A percentile compares a stretch with the other conserved stretches of the same genome.
Evolutionary conservation across 2,113 vertebrate genomes (phyloP).

Genomic region (Hydrolagus affinis): DNA sequence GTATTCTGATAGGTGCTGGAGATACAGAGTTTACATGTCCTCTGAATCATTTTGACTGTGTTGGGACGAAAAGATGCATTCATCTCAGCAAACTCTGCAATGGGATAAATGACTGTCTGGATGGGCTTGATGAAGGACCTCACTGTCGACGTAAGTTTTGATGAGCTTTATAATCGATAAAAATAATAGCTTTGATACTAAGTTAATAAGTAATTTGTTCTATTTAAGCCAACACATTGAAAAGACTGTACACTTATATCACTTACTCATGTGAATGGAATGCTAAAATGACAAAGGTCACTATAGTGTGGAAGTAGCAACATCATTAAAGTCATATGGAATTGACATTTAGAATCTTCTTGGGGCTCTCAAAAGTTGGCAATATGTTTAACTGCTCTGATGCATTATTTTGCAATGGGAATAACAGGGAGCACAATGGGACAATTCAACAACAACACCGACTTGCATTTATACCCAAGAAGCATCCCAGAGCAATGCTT

Average conservation of each 20-base stretch:
- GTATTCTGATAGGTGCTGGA: conserved; percentile 60
- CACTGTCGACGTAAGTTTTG: conserved; percentile 79
- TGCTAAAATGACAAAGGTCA: background rate
- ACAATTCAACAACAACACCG: no score
- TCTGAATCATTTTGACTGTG: conserved; percentile 76
- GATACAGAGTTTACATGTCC: conserved; percentile 72
- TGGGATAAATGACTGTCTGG: conserved; percentile 73
- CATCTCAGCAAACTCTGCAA: conserved; percentile 90
- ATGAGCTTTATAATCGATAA: no score
- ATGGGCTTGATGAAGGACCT: conserved; percentile 82
- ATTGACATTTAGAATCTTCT: background rate
- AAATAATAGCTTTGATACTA: background rate
- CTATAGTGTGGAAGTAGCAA: no score
- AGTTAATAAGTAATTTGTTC: background rate
- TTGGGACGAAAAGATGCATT: conserved; percentile 74
- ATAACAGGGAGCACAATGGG: background rate
- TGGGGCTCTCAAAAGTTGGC: background rate
- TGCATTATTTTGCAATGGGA: no score
- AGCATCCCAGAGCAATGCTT: no score
- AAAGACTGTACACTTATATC: background rate
- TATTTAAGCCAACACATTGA: background rate
- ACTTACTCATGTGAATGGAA: background rate
- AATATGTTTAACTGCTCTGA: background rate
- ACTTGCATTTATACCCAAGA: no score
- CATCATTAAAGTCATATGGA: background rate